Evolutionary conservation across 2,113 vertebrate genomes (phyloP), one percentile per base, ranked within the genome.

Genomic region (Poeciliopsis turrubarensis): DNA sequence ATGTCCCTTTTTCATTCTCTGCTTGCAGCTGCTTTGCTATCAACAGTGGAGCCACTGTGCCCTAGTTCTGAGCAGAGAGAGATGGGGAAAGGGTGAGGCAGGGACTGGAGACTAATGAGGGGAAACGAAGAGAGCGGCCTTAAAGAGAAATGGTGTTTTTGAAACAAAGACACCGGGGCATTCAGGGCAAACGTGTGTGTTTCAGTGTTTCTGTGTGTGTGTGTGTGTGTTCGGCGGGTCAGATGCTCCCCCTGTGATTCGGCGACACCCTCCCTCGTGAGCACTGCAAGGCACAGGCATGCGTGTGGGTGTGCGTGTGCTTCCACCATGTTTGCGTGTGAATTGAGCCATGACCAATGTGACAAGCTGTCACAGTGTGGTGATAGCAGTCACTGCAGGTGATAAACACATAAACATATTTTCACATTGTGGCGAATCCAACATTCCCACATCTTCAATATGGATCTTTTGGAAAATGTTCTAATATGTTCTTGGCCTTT

Each of bases 11-110:
- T 72, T 79, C 81, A 22, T 4, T 63, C 64, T n/a, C 73, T 4
- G 68, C 89, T 87, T 72, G 82, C 89, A 92, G 89, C 91, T 91
- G 91, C 86, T 86, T 80, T 68, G 81, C 89, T 86, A 81, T 89
- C 87, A 89, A 91, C 92, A 93, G 92, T 89, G 29, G 47, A 88
- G 87, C 87, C 89, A 81, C 91, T 90, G 91, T 93, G 92, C 84
- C 91, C 92, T 93, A 91, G 84, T 91, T 93, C 84, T 83, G 80
- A 86, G 72, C 12, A 30, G 57, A 81, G 70, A 72, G 82, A 31
- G 79, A 77, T 15, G 54, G 72, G 81, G 70, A 75, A 71, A 72
- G 78, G 78, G 67, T n/a, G 77, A 87, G 73, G 57, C 77, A 60
- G 68, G 68, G 80, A 73, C 32, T 64, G 80, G 79, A 80, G 76